phyloP scores from a whole-genome alignment of 2,888 invertebrate species.

The Dryococelus australis region DNA sequence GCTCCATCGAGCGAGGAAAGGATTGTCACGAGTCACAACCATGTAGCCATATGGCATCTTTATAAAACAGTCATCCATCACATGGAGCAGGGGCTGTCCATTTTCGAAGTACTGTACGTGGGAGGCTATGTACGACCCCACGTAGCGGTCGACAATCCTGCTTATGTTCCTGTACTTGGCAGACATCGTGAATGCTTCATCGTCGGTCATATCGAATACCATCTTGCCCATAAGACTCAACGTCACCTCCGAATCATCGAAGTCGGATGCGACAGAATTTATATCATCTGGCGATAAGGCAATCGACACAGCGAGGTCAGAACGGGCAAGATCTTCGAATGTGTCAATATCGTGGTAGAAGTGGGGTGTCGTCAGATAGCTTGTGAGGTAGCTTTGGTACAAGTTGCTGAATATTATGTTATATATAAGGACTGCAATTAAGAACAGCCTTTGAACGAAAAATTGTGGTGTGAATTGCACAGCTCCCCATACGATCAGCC shows the following conservation, averaged over 20 bases:
- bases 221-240: neutral
- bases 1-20: neutral
- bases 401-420: neutral
- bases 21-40: neutral
- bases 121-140: neutral
- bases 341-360: neutral
- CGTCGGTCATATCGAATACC: neutral
- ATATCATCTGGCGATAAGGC: neutral
- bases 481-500: neutral
- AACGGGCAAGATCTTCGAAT: neutral
- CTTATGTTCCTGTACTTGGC: neutral
- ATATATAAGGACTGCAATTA: neutral
- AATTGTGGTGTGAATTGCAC: neutral
- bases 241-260: neutral
- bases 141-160: neutral
- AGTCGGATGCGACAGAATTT: neutral
- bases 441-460: neutral
- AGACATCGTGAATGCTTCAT: conserved; percentile 4
- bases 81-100: neutral
- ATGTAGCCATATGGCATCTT: neutral
- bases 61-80: neutral
- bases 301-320: neutral
- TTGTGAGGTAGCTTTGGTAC: neutral
- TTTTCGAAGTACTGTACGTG: neutral
- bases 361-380: neutral